Conservation (phyloP, 2,888 invertebrate species). For the Agrotis segetum region DNA sequence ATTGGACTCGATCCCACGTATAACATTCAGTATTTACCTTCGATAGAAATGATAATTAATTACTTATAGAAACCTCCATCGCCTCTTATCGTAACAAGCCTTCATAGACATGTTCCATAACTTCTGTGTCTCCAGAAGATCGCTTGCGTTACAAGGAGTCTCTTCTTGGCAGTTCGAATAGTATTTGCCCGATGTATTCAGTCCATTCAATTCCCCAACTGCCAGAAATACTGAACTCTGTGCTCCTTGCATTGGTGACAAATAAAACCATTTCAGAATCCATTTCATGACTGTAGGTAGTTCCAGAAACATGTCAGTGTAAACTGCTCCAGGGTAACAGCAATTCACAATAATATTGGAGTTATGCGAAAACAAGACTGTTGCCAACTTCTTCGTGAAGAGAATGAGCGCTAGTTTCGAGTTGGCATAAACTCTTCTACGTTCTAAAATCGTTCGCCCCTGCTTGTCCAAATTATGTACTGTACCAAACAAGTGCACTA, state of each 20-base stretch:
- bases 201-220: constrained; percentile 71
- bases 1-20: too few relatives aligned
- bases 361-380: constrained; percentile 87
- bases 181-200: constrained; percentile 92
- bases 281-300: constrained; percentile 91
- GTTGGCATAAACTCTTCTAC: constrained; percentile 91
- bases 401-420: constrained; percentile 95
- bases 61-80: neutral
- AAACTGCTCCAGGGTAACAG: constrained; percentile 95
- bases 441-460: constrained; percentile 85
- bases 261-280: constrained; percentile 59
- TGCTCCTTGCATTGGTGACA: constrained; percentile 92
- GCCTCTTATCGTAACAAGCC: constrained; percentile 24
- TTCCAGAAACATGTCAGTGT: constrained; percentile 94
- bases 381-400: constrained; percentile 92
- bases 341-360: constrained; percentile 94
- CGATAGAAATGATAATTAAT: neutral
- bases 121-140: constrained; percentile 92
- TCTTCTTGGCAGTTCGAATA: constrained; percentile 93
- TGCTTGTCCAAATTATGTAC: constrained; percentile 93
- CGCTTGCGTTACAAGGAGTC: constrained; percentile 87
- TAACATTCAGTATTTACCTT: too few relatives aligned
- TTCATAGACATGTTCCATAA: constrained; percentile 94
- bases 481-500: constrained; percentile 92
- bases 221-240: constrained; percentile 94